These are phyloP conservation scores for Polymixis flavicincta DNA, from an alignment of 2,888 invertebrate genomes.

Conservation along the genomic window DNA sequence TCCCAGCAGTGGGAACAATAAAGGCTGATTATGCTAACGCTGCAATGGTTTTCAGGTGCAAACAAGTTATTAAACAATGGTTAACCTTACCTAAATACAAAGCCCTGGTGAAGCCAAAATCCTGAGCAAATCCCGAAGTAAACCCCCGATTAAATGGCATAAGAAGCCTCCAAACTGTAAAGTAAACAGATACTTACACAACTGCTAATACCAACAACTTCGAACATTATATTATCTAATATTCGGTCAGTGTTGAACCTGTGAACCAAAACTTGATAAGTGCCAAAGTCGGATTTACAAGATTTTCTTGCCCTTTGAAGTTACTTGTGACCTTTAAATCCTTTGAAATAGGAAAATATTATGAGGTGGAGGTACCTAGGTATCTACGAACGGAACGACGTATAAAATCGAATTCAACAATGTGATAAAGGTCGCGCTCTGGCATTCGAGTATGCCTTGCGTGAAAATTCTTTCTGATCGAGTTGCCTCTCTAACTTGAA, in stretches of 20 bases:
- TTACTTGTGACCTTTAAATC: constrained; percentile 62
- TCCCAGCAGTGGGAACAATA: too few species aligned
- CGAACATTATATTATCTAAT: constrained; percentile 27
- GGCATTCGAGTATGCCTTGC: constrained; percentile 55
- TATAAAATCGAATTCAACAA: constrained; percentile 56
- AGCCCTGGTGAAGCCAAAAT: constrained; percentile 36
- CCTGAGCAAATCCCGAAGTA: constrained; percentile 29
- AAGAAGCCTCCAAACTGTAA: constrained; percentile 50
- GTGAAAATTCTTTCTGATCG: constrained; percentile 56
- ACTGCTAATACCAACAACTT: constrained; percentile 40
- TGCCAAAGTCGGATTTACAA: constrained; percentile 30
- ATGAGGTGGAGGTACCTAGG: constrained; percentile 34
- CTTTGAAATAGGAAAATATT: constrained; percentile 61
- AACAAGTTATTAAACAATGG: constrained; percentile 1
- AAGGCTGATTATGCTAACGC: too few species aligned
- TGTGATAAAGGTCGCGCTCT: constrained; percentile 60
- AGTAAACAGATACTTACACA: constrained; percentile 52
- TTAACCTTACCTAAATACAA: constrained; percentile 24
- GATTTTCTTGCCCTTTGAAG: constrained; percentile 53
- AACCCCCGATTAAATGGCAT: constrained; percentile 46
- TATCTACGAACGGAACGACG: constrained; percentile 22
- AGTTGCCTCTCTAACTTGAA: constrained; percentile 29
- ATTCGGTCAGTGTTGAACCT: constrained; percentile 41
- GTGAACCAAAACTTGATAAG: constrained; percentile 47
- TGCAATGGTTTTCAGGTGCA: neutral